Percentiles rank a stretch among this genome's conserved stretches.
Conservation (phyloP, 2,113 vertebrate genomes). For the Malurus cyaneus region DNA sequence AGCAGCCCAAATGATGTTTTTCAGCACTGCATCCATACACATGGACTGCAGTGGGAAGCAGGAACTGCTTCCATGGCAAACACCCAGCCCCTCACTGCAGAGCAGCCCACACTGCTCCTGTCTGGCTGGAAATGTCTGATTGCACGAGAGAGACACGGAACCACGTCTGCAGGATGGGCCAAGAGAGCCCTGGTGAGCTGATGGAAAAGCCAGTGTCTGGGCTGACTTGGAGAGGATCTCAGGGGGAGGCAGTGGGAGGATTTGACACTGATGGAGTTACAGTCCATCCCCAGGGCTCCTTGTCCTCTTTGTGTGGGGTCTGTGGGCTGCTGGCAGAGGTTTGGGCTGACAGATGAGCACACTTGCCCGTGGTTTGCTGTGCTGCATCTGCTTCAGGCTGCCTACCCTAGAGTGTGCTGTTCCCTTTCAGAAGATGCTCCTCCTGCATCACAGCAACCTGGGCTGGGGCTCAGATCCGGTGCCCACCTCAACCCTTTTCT, state of each 20-base stretch:
- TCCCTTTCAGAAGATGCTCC: slow-evolving; percentile 6
- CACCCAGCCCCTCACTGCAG: neutral
- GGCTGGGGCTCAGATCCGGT: neutral
- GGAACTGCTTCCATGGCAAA: neutral
- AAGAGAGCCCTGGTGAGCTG: rapidly evolving
- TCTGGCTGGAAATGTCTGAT: neutral
- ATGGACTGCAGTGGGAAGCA: neutral
- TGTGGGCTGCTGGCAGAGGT: neutral
- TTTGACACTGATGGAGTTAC: neutral
- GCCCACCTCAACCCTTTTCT: neutral
- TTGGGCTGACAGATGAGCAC: neutral
- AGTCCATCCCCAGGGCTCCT: neutral
- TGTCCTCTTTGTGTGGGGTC: neutral
- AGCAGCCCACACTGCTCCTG: neutral
- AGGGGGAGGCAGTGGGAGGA: neutral
- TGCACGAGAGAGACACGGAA: rapidly evolving
- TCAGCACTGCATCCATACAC: neutral
- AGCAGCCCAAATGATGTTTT: neutral
- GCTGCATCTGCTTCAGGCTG: neutral
- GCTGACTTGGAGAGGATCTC: neutral
- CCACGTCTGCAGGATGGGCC: neutral
- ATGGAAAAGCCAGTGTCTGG: neutral
- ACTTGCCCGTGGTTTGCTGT: neutral
- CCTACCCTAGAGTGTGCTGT: slow-evolving; percentile 58
- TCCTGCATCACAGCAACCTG: neutral